Evolutionary conservation across 2,797 vertebrate species (phyloP), one percentile per base, ranked within the genome.

Genomic region (Chrosomus eos): DNA sequence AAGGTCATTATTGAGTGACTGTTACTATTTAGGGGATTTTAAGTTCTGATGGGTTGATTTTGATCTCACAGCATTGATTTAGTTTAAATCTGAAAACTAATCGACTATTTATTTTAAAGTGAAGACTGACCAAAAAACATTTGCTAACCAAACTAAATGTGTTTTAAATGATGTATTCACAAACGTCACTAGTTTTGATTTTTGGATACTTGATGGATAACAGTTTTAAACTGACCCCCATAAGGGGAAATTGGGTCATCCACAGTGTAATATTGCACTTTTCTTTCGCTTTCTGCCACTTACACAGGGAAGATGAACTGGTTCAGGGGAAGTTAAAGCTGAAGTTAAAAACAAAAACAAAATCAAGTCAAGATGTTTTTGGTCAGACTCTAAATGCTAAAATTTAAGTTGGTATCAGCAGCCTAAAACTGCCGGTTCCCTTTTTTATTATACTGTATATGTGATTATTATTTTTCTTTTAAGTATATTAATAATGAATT

Each of bases 61-160:
- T 36, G 10, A 48, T 71, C 68, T 72, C 38, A 18, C 33, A n/a
- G 81, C 77, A 78, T 73, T 81, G 82, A 70, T 36, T 55, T 86
- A 68, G 72, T 55, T 67, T 40, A 43, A 77, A 66, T 73, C 40
- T 62, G 26, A 85, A 66, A 70, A 38, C 21, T 82, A 76, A 67
- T 76, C 33, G 23, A 36, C 68, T 73, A 43, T 80, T 84, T 76
- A 31, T 75, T 87, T 80, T 68, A 48, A 28, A 23, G 55, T 36
- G 16, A 82, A 68, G 19, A 67, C 51, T 89, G 10, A 64, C 68
- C 55, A 71, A 71, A 76, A 55, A 83, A 66, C 73, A 78, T 83
- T 83, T 74, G 14, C 48, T 84, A 84, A 84, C 64, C 82, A 84
- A 84, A 87, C 72, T 76, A 84, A 68, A 74, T 71, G 67, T 7